Base-by-base conservation (phyloP, 1,140 invertebrate species). In the Pseudomyrmex dendroicus region DNA sequence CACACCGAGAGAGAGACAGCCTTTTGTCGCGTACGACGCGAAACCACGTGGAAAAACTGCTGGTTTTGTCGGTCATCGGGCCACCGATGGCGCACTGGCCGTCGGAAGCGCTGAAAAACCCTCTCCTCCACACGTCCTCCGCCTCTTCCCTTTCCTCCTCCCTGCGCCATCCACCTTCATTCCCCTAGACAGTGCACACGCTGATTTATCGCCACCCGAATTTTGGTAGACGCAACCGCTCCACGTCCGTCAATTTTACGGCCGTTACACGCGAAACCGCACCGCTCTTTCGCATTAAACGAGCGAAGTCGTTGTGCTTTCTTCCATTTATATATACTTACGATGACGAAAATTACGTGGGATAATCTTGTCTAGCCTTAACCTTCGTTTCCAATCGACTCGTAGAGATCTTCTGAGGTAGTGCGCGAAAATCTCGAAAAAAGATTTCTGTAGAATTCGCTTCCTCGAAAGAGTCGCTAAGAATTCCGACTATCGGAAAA, bases 11-110 rank as follows among this genome's bases (percentile, higher is more conserved):
- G 25, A 54, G 66, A 80, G 64, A 78, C 50, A 70, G 64, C 54
- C 54, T 70, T 80, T 70, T 80, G 76, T 80, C 76, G 76, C 66
- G 76, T 80, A 80, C 76, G 66, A 61, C 15, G 44, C 76, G 54
- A 80, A 80, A 80, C 76, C 76, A 80, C 76, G 76, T 80, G 76
- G 76, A 80, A 80, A 80, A 80, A 72, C 76, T 80, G 66, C 76
- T 80, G 44, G 66, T 59, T 72, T 80, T 80, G 76, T 80, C 76
- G 76, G 76, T 80, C 66, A 80, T 80, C 76, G 66, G 76, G 66
- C 76, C 76, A 80, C 76, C 76, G 62, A 66, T 66, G 61, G 61
- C 50, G 17, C 73, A 54, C 61, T 48, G 64, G 52, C 73, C 73
- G 74, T 68, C 64, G 66, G 56, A 80, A 80, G 44, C 54, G 46